Percentiles rank a stretch among this genome's conserved stretches.
Evolutionary conservation across 2,113 vertebrate species (phyloP).

Genomic region (Sturnus vulgaris): DNA sequence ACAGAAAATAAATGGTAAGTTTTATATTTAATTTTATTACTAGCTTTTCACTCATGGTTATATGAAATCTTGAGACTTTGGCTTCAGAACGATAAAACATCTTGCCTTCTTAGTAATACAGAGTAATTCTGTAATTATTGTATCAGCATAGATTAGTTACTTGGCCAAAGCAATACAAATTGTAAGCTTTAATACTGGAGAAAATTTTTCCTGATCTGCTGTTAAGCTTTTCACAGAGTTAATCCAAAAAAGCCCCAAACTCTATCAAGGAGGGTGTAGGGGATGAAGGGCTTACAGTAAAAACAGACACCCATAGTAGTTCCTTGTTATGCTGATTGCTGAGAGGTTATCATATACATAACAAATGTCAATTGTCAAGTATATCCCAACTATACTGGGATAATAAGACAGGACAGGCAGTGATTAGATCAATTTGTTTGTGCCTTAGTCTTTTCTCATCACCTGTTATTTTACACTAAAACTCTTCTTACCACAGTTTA

Average conservation of each 20-base stretch:
- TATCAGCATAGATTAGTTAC: background rate
- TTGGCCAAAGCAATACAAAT: background rate
- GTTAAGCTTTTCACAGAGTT: background rate
- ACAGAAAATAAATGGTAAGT: background rate
- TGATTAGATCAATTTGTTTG: background rate
- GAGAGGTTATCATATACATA: background rate
- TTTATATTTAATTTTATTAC: background rate
- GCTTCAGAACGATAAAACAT: background rate
- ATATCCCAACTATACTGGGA: background rate
- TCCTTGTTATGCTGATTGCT: background rate
- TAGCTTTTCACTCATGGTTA: background rate
- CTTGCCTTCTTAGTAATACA: background rate
- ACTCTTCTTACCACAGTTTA: background rate
- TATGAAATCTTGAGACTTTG: background rate
- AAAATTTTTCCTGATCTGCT: background rate
- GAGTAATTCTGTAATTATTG: background rate
- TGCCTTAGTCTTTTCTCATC: background rate
- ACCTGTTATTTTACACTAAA: background rate
- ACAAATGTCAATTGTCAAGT: background rate
- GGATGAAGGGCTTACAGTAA: background rate
- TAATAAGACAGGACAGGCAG: background rate
- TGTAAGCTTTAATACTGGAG: background rate
- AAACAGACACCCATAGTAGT: background rate
- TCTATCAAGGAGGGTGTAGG: background rate
- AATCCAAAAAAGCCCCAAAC: background rate